phyloP scores from a whole-genome alignment of 2,888 invertebrate genomes.

The Physocephala rufipes region DNA sequence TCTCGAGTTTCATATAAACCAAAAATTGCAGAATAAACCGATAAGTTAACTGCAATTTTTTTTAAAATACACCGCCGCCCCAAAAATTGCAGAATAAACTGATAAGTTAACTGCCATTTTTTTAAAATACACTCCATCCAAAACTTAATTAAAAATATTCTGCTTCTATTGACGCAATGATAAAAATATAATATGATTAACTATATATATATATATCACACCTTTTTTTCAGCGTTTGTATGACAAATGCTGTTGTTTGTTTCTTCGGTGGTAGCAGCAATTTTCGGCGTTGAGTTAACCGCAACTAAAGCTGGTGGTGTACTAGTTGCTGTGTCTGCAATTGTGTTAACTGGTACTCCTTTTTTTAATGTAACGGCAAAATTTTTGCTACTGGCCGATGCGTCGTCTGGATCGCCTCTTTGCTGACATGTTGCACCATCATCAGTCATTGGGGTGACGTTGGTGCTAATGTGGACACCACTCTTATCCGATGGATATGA shows the following conservation, averaged over 20 bases:
- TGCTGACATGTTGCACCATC: constrained; percentile 42
- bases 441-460: constrained; percentile 45
- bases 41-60: too few relatives aligned
- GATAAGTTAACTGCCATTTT: too few relatives aligned
- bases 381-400: constrained; percentile 22
- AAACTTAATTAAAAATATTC: constrained; percentile 6
- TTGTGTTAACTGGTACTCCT: constrained; percentile 18
- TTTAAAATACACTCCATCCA: too few relatives aligned
- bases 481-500: constrained; percentile 28
- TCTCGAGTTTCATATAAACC: too few relatives aligned
- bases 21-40: too few relatives aligned
- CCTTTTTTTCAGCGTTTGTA: constrained; percentile 19
- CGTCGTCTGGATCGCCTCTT: constrained; percentile 29
- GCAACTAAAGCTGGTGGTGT: constrained; percentile 29
- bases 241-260: constrained; percentile 10
- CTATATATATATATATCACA: constrained; percentile 24
- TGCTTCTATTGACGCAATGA: too few relatives aligned
- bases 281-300: constrained; percentile 30
- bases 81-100: too few relatives aligned
- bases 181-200: neutral
- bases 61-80: too few relatives aligned
- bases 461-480: constrained; percentile 30
- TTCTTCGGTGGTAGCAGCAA: constrained; percentile 37
- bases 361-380: constrained; percentile 13
- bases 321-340: constrained; percentile 7